These are phyloP conservation scores for Dascyllus trimaculatus DNA, from an alignment of 2,113 vertebrate genomes.

Conservation along the genomic window DNA sequence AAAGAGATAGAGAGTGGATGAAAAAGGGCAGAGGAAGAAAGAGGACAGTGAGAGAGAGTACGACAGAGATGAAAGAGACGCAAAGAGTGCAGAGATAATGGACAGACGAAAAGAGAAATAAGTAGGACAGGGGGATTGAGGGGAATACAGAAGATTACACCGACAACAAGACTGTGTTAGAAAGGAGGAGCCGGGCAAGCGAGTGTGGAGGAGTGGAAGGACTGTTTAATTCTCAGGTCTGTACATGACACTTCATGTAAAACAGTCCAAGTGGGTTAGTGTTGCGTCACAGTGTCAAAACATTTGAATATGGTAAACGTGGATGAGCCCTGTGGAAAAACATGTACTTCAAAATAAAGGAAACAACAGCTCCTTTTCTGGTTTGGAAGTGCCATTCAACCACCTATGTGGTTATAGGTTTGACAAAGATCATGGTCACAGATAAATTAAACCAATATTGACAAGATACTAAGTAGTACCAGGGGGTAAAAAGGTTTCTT, in stretches of 20 bases:
- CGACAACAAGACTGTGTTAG: constrained; percentile 8
- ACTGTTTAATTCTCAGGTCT: neutral
- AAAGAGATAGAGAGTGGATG: constrained; percentile 14
- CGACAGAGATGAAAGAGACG: constrained; percentile 39
- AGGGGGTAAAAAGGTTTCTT: no score
- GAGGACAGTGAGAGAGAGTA: constrained; percentile 27
- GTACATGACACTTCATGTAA: neutral
- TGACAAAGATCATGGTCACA: no score
- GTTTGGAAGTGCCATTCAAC: no score
- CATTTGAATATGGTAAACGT: neutral
- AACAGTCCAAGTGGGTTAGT: neutral
- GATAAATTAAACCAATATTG: no score
- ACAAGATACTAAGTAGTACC: no score
- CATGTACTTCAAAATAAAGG: no score
- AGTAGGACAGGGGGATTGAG: constrained; percentile 28
- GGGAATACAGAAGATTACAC: constrained; percentile 9
- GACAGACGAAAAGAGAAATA: constrained; percentile 35
- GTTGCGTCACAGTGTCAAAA: neutral
- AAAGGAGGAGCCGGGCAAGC: neutral
- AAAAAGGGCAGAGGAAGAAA: constrained; percentile 9
- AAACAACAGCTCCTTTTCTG: no score
- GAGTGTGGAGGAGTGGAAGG: no score
- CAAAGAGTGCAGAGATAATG: constrained; percentile 40
- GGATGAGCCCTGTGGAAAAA: neutral
- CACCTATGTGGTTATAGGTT: no score